Base-by-base conservation (phyloP, 2,888 invertebrate species). In the Cryptophagus acutangulus region DNA sequence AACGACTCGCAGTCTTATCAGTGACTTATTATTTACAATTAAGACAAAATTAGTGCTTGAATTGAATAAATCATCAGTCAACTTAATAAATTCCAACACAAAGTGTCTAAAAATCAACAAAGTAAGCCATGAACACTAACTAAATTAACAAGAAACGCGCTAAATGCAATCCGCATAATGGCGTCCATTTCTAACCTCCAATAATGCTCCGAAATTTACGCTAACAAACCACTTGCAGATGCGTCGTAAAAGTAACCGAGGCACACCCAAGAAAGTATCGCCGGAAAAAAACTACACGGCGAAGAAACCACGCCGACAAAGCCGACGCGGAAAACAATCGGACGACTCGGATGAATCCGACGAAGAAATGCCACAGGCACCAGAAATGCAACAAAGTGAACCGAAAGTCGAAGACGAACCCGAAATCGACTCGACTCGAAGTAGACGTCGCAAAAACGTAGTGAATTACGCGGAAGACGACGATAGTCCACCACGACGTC, bases 161-260 rank as follows among this genome's bases (percentile, higher is more conserved):
- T n/a, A n/a, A n/a, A n/a, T n/a, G n/a, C n/a, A n/a, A n/a, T n/a
- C n/a, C n/a, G n/a, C n/a, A n/a, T n/a, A n/a, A n/a, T n/a, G n/a
- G n/a, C n/a, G n/a, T n/a, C n/a, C n/a, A n/a, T n/a, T n/a, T n/a
- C n/a, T n/a, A n/a, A n/a, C n/a, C n/a, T n/a, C n/a, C n/a, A n/a
- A n/a, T n/a, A n/a, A n/a, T n/a, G n/a, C n/a, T n/a, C n/a, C n/a
- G n/a, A n/a, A n/a, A n/a, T n/a, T n/a, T n/a, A n/a, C n/a, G n/a
- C n/a, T n/a, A n/a, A n/a, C n/a, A n/a, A n/a, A n/a, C n/a, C n/a
- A n/a, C n/a, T n/a, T n/a, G n/a, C 31, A 58, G 50, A 86, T 86
- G 86, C 81, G 85, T 66, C 82, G 85, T 55, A 84, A 84, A 71
- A 85, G 77, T 71, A 82, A 75, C 65, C 74, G 74, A 61, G 82